phyloP scores from a whole-genome alignment of 2,113 vertebrate genomes.

The human region GRCh38 chr6:33720501-33721000 shows the following conservation, averaged over 20 bases:
- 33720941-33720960: not conserved
- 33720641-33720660: not conserved
- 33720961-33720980: not conserved
- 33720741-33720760: not conserved
- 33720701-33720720: not conserved
- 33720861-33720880: not conserved
- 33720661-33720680: not conserved
- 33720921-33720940: rapidly evolving
- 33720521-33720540: not conserved
- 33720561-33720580: not conserved
- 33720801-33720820: not conserved
- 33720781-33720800: not conserved
- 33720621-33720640: not conserved
- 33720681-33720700: not conserved
- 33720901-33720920: not conserved
- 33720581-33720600: not conserved
- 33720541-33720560: not conserved
- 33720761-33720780: not conserved
- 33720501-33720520: not conserved
- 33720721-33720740: not conserved
- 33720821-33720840: not conserved
- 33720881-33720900: not conserved
- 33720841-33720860: not conserved
- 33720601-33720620: not conserved
- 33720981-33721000: not conserved